Percentiles rank a stretch among this genome's conserved stretches.
Evolutionary conservation across 2,113 vertebrate genomes (phyloP).

Genomic region (Bubalus kerabau): DNA sequence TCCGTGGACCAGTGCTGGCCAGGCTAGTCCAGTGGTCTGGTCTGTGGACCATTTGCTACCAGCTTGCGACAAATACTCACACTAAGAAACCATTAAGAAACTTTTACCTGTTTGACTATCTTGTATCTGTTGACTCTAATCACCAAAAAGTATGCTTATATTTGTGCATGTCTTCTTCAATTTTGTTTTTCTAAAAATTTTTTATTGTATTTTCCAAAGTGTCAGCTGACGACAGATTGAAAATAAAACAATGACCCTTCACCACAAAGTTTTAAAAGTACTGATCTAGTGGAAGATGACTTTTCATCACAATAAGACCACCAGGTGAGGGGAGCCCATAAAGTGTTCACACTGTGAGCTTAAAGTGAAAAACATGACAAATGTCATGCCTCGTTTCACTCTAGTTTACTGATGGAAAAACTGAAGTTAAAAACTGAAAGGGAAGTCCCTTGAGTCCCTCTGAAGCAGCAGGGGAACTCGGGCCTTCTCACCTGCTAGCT

Average conservation of each 20-base stretch:
- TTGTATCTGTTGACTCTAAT: background rate
- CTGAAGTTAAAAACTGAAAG: background rate
- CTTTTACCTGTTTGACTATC: background rate
- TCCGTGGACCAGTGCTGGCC: background rate
- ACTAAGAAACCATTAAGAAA: background rate
- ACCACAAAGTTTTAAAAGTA: background rate
- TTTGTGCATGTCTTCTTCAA: background rate
- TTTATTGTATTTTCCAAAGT: background rate
- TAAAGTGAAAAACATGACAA: background rate
- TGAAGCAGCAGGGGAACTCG: background rate
- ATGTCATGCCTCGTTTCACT: background rate
- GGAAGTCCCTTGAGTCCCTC: background rate
- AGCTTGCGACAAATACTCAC: background rate
- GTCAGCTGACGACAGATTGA: background rate
- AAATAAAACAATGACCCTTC: background rate
- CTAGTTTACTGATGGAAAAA: background rate
- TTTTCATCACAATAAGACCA: background rate
- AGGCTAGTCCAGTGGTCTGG: background rate
- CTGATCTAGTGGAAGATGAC: background rate
- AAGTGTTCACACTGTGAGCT: background rate
- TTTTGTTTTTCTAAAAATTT: slow-evolving; percentile 11
- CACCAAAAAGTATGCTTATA: background rate
- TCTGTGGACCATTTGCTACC: background rate
- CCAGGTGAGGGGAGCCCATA: background rate
- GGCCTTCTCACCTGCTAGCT: background rate